Evolutionary conservation across 1,140 invertebrate species (phyloP).

Genomic region (Platyscapa corneri): DNA sequence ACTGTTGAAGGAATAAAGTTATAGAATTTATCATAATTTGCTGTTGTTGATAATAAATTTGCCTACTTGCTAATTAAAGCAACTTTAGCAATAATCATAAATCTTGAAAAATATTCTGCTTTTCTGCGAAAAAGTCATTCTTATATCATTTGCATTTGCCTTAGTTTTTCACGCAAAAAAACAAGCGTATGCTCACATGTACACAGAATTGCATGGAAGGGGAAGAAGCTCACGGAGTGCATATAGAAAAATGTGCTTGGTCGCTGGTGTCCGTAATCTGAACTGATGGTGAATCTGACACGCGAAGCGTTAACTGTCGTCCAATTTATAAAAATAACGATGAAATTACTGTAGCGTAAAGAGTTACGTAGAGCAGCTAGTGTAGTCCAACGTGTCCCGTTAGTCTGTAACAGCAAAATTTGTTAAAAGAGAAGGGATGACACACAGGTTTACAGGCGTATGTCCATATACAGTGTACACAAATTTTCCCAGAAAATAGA

Average conservation of each 20-base stretch:
- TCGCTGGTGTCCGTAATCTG: conserved; percentile 46
- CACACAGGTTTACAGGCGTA: conserved; percentile 46
- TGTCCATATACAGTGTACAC: neutral
- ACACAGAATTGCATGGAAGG: neutral
- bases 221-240: neutral
- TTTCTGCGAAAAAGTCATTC: neutral
- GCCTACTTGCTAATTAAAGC: too few relatives aligned
- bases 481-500: conserved; percentile 37
- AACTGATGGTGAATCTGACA: conserved; percentile 62
- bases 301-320: conserved; percentile 70
- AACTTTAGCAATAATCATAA: neutral
- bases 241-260: conserved; percentile 40
- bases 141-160: neutral
- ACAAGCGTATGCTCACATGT: neutral
- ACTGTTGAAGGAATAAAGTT: too few relatives aligned
- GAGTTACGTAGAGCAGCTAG: conserved; percentile 59
- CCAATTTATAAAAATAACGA: conserved; percentile 76
- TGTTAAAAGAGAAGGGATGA: conserved; percentile 51
- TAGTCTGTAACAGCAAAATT: conserved; percentile 4
- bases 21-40: too few relatives aligned
- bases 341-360: conserved; percentile 75
- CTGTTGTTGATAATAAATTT: too few relatives aligned
- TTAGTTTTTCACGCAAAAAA: neutral
- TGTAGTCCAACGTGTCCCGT: neutral
- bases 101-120: neutral